phyloP scores from a whole-genome alignment of 2,113 vertebrate species.

The Seriola dumerili region DNA sequence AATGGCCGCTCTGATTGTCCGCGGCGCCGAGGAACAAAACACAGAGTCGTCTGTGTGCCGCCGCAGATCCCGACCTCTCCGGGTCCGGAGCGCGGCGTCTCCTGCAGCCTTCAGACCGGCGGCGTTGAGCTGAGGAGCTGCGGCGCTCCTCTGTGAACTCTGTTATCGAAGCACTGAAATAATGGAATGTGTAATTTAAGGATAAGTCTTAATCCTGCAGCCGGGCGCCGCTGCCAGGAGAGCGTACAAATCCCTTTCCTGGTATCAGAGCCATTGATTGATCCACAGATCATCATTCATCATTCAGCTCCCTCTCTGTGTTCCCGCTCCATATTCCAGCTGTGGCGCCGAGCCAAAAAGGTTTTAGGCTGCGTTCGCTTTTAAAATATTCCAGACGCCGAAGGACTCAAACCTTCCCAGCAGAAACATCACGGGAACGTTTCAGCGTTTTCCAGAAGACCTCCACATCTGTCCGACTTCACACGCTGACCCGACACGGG shows the following conservation, averaged over 20 bases:
- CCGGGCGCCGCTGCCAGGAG: slow-evolving; percentile 13
- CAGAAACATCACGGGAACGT: slow-evolving; percentile 29
- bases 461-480: background rate
- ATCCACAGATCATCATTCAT: slow-evolving; percentile 45
- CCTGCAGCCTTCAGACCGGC: background rate
- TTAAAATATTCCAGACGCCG: slow-evolving; percentile 43
- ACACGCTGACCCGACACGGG: too few relatives aligned
- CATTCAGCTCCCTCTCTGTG: slow-evolving; percentile 10
- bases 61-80: too few relatives aligned
- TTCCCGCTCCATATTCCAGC: slow-evolving; percentile 31
- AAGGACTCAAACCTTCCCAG: slow-evolving; percentile 28
- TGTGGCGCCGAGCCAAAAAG: slow-evolving; percentile 21
- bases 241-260: slow-evolving; percentile 41
- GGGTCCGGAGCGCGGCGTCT: background rate
- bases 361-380: slow-evolving; percentile 1
- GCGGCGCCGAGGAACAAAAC: too few relatives aligned
- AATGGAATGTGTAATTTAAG: slow-evolving; percentile 60
- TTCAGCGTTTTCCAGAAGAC: slow-evolving; percentile 8
- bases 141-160: background rate
- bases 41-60: too few relatives aligned
- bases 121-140: background rate
- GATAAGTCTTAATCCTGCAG: slow-evolving; percentile 31
- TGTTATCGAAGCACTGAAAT: slow-evolving; percentile 44
- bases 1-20: too few relatives aligned
- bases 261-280: slow-evolving; percentile 47